Percentiles rank a stretch among this genome's conserved stretches.
phyloP scores from a whole-genome alignment of 2,113 vertebrate genomes.

The Ochotona curzoniae region DNA sequence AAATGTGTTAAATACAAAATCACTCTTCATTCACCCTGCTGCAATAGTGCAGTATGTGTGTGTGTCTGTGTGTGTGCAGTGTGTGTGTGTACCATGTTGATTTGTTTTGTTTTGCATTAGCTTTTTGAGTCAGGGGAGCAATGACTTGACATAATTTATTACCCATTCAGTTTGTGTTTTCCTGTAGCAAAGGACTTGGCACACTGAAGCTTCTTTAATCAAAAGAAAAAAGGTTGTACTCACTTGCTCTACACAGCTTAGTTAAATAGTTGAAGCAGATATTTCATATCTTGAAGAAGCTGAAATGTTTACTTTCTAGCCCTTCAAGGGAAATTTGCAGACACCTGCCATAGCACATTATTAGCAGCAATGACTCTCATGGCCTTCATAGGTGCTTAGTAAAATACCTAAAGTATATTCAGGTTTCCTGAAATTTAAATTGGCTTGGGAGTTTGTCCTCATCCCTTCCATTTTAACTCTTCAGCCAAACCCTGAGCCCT shows the following conservation, averaged over 20 bases:
- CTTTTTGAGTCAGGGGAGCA: background rate
- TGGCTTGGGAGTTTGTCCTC: background rate
- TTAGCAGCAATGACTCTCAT: background rate
- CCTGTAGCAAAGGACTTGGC: background rate
- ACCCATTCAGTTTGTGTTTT: background rate
- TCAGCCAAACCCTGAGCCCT: background rate
- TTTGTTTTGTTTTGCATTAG: background rate
- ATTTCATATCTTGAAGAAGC: background rate
- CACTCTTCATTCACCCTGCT: conserved; percentile 59
- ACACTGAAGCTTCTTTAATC: background rate
- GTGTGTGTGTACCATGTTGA: background rate
- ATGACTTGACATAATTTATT: conserved; percentile 1
- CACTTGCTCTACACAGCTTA: background rate
- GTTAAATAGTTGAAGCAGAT: background rate
- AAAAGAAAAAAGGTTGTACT: background rate
- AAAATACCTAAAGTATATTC: background rate
- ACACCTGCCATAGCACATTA: background rate
- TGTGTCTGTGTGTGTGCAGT: conserved; percentile 2
- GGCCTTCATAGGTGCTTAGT: background rate
- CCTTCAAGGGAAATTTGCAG: background rate
- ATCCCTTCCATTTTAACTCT: background rate
- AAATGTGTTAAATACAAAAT: conserved; percentile 61
- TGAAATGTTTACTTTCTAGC: background rate
- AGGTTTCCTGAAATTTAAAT: background rate
- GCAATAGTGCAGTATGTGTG: conserved; percentile 64